Conservation (phyloP, 2,888 invertebrate species). For the Drosophila leonis region DNA sequence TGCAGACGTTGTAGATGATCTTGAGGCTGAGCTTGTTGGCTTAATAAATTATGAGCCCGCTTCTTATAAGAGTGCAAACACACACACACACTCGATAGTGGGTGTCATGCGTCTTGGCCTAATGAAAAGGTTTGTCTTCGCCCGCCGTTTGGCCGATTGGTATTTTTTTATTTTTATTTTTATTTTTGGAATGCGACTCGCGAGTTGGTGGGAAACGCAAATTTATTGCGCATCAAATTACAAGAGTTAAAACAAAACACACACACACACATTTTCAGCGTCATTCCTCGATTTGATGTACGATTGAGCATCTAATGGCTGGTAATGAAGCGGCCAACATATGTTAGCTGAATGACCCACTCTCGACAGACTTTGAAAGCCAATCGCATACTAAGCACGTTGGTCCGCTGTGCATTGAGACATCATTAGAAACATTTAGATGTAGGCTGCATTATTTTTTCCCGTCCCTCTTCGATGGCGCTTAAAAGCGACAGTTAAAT, state of each 20-base stretch:
- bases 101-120: constrained; percentile 74
- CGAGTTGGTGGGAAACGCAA: constrained; percentile 63
- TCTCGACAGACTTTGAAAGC: constrained; percentile 18
- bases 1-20: constrained; percentile 41
- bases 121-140: constrained; percentile 69
- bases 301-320: constrained; percentile 49
- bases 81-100: constrained; percentile 44
- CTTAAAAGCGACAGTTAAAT: constrained; percentile 17
- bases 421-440: constrained; percentile 4
- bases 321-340: constrained; percentile 69
- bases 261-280: constrained; percentile 15
- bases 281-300: constrained; percentile 19
- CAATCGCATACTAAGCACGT: constrained; percentile 20
- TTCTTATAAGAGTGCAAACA: constrained; percentile 71
- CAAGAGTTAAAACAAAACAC: constrained; percentile 27
- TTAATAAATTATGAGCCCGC: constrained; percentile 78
- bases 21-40: constrained; percentile 64
- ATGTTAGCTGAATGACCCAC: constrained; percentile 24
- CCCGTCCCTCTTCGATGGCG: neutral
- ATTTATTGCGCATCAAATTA: constrained; percentile 81
- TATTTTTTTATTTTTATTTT: constrained; percentile 18
- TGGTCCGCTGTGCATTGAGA: constrained; percentile 13
- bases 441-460: constrained; percentile 17
- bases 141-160: constrained; percentile 34
- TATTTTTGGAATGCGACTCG: constrained; percentile 38